These are phyloP conservation scores for Mesodorylaimus sp. DNA, from an alignment of 2,888 invertebrate genomes.

Conservation along the genomic window DNA sequence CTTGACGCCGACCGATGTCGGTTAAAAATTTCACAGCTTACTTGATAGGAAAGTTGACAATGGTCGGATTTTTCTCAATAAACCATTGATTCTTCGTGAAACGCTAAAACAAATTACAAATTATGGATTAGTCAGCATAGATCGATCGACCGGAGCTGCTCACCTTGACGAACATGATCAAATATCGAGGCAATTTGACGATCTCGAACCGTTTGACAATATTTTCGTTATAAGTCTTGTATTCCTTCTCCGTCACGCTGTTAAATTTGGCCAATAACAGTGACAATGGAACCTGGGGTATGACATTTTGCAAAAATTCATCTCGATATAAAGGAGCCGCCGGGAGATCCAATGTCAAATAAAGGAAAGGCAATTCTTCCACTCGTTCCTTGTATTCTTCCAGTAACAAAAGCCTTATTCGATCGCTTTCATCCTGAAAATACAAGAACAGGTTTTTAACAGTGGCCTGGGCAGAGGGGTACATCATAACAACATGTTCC, in stretches of 20 bases:
- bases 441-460: no score
- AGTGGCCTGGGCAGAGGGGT: no score
- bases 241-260: constrained; percentile 82
- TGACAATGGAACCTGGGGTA: constrained; percentile 84
- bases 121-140: no score
- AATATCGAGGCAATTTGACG: constrained; percentile 69
- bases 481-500: no score
- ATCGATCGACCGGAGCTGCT: no score
- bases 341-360: constrained; percentile 88
- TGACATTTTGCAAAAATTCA: constrained; percentile 91
- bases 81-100: constrained; percentile 98
- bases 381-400: constrained; percentile 70
- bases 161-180: constrained; percentile 91
- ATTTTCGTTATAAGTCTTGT: constrained; percentile 97
- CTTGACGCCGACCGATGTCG: no score
- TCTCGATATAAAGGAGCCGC: constrained; percentile 92
- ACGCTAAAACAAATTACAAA: no score
- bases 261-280: constrained; percentile 87
- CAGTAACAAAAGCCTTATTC: constrained; percentile 53
- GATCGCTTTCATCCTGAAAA: constrained; percentile 59
- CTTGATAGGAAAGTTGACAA: constrained; percentile 98
- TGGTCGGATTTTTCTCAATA: constrained; percentile 96
- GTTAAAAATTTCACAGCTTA: no score
- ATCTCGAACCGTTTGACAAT: constrained; percentile 82
- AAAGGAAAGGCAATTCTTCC: constrained; percentile 80